Evolutionary conservation across 2,888 invertebrate species (phyloP).

Genomic region (Aphodius sticticus): DNA sequence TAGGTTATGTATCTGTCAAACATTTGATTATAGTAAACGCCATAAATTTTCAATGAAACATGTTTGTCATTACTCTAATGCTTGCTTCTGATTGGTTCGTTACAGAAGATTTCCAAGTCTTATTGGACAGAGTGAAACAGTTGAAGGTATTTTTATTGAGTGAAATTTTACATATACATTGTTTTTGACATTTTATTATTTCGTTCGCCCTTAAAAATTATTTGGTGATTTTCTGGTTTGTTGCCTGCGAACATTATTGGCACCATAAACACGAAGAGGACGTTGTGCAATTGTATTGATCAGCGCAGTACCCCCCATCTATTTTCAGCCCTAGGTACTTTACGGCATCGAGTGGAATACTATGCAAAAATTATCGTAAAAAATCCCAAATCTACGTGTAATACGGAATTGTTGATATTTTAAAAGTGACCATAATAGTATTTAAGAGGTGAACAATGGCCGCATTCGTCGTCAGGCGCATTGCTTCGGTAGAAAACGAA

Average conservation of each 20-base stretch:
- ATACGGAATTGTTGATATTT: constrained; percentile 38
- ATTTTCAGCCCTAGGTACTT: constrained; percentile 76
- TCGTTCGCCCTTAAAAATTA: constrained; percentile 37
- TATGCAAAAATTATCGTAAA: constrained; percentile 70
- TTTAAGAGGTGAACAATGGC: constrained; percentile 64
- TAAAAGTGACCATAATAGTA: constrained; percentile 49
- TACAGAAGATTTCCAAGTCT: constrained; percentile 43
- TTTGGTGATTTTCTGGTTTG: constrained; percentile 35
- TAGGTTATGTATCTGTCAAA: constrained; percentile 46
- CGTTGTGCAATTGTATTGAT: constrained; percentile 50
- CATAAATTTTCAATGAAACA: constrained; percentile 41
- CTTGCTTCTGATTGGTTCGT: constrained; percentile 43
- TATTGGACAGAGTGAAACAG: constrained; percentile 48
- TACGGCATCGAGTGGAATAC: constrained; percentile 69
- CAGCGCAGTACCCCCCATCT: constrained; percentile 71
- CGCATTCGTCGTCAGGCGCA: constrained; percentile 61
- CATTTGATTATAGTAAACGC: constrained; percentile 40
- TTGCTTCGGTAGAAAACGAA: constrained; percentile 66
- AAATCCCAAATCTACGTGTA: constrained; percentile 58
- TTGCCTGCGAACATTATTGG: constrained; percentile 20
- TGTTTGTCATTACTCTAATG: constrained; percentile 46
- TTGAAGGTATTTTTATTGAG: constrained; percentile 34
- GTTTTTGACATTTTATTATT: constrained; percentile 34
- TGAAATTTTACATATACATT: constrained; percentile 32
- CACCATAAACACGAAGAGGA: constrained; percentile 21